Percentiles rank a stretch among this genome's conserved stretches.
These are phyloP conservation scores for Drosophila fuyamai DNA, from an alignment of 1,140 invertebrate species.

Conservation along the genomic window DNA sequence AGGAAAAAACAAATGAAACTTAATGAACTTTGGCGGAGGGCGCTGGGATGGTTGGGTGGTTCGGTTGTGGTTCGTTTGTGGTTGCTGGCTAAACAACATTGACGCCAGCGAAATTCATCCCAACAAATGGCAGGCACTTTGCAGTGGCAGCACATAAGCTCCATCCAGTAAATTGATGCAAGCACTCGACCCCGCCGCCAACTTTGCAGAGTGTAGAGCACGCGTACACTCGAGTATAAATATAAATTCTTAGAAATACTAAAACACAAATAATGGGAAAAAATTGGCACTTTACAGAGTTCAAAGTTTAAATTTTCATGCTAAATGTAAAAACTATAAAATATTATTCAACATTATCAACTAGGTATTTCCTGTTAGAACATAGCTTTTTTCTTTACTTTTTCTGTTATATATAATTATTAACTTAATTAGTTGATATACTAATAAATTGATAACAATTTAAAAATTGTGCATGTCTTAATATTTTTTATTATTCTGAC, in stretches of 20 bases:
- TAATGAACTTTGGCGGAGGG: slow-evolving; percentile 57
- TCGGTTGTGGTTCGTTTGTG: not conserved
- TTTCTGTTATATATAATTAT: no score
- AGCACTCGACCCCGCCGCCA: slow-evolving; percentile 37
- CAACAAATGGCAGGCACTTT: slow-evolving; percentile 66
- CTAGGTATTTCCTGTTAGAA: no score
- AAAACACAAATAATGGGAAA: no score
- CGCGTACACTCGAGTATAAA: slow-evolving; percentile 8
- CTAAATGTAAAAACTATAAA: no score
- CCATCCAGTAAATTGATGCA: slow-evolving; percentile 74
- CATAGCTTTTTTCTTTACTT: no score
- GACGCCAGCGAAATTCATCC: slow-evolving; percentile 40
- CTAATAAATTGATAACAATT: no score
- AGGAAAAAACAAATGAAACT: slow-evolving; percentile 60
- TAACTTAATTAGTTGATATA: no score
- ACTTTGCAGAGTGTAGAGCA: slow-evolving; percentile 4
- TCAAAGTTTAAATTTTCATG: no score
- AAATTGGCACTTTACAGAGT: no score
- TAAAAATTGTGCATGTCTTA: no score
- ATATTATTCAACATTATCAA: no score
- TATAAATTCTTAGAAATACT: not conserved
- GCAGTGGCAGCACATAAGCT: slow-evolving; percentile 52
- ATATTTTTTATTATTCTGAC: no score
- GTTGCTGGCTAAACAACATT: slow-evolving; percentile 52
- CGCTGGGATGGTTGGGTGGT: not conserved